Conservation (phyloP, 1,140 invertebrate species). For the Meloidogyne floridensis region DNA sequence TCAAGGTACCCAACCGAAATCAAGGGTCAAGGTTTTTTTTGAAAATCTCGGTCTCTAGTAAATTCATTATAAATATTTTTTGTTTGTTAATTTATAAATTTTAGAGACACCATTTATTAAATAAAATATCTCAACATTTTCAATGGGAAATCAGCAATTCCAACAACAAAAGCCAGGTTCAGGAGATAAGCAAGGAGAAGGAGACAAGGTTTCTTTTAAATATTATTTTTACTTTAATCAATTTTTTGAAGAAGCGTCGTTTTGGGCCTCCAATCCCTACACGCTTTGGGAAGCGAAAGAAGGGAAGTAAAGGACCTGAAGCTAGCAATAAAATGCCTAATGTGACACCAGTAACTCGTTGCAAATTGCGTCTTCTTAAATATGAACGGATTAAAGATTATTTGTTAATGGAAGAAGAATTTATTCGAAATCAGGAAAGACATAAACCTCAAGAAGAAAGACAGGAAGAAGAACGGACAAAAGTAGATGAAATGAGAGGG, state of each 20-base stretch:
- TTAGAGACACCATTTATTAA: too few species aligned
- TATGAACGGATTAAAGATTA: conserved; percentile 98
- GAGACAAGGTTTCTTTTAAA: conserved; percentile 51
- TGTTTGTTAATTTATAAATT: too few species aligned
- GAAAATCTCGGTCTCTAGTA: too few species aligned
- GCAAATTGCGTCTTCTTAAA: conserved; percentile 90
- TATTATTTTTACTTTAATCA: conserved; percentile 44
- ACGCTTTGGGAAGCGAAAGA: conserved; percentile 96
- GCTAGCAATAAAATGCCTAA: conserved; percentile 93
- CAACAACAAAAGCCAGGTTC: conserved; percentile 29
- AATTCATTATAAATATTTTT: too few species aligned
- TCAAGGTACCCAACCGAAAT: too few species aligned
- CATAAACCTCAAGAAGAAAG: conserved; percentile 98
- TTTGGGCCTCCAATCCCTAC: conserved; percentile 98
- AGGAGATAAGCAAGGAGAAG: conserved; percentile 56
- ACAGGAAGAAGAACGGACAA: conserved; percentile 88
- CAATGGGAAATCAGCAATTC: conserved; percentile 54
- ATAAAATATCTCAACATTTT: not conserved
- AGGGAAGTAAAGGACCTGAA: conserved; percentile 93
- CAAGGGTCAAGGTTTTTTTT: too few species aligned
- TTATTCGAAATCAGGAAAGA: conserved; percentile 95
- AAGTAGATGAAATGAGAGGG: conserved; percentile 96
- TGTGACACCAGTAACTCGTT: conserved; percentile 95
- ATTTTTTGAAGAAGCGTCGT: conserved; percentile 86
- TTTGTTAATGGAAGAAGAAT: conserved; percentile 97